Evolutionary conservation across 53 echinoderm and acorn worm genomes (phyloP).

Genomic region (Henricia sp.): DNA sequence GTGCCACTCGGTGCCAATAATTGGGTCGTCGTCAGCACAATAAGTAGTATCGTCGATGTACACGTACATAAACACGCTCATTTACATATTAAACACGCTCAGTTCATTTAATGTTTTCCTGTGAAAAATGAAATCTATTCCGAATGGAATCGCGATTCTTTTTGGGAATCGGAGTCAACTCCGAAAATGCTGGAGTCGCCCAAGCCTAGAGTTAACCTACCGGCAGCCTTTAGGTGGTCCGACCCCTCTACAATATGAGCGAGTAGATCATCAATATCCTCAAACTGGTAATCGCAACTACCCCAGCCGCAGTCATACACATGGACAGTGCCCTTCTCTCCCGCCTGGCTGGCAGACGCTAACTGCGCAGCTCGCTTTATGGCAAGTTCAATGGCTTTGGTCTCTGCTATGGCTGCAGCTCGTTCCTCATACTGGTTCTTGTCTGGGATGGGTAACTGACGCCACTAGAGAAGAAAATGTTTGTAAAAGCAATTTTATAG

Average conservation of each 20-base stretch:
- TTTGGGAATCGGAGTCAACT: no score
- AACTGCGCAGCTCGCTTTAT: constrained; percentile 37
- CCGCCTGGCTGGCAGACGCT: constrained; percentile 6
- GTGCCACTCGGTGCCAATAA: no score
- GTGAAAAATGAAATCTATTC: no score
- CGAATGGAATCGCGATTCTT: no score
- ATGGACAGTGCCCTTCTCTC: constrained; percentile 58
- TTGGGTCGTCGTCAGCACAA: no score
- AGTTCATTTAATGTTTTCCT: no score
- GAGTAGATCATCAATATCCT: constrained; percentile 82
- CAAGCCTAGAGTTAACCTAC: no score
- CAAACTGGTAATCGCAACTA: constrained; percentile 92
- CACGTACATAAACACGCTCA: no score
- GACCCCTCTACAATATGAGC: constrained; percentile 75
- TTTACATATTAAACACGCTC: no score
- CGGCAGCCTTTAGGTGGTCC: constrained; percentile 76
- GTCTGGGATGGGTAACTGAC: constrained; percentile 79
- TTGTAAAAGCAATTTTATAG: no score
- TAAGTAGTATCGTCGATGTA: no score
- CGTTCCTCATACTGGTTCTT: constrained; percentile 81
- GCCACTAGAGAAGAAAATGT: constrained; percentile 71
- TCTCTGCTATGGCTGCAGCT: constrained; percentile 80
- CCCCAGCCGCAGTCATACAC: constrained; percentile 95
- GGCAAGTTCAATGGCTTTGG: constrained; percentile 52
- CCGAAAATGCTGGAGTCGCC: no score